Base-by-base conservation (phyloP, 2,797 vertebrate genomes). In the Pyrocephalus nanus region DNA sequence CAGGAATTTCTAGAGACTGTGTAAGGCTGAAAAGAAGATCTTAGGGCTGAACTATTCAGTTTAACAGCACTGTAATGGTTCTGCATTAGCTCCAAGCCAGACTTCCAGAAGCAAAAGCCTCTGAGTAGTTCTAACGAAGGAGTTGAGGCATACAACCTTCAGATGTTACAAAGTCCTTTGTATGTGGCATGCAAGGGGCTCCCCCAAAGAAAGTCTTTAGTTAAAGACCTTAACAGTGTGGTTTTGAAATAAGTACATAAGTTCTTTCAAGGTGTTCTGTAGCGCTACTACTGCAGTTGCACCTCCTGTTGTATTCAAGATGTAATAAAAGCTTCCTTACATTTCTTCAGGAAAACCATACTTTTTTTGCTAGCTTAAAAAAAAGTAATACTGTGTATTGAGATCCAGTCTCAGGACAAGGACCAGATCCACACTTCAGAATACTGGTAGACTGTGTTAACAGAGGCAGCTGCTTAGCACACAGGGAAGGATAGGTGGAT, bases 31-130 rank as follows among this genome's bases (percentile, higher is more conserved):
- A 48, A 95, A 76, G 86, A 83, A 95, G 55, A 54, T 66, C 50
- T 85, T 91, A 67, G 40, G 45, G 29, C 62, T 54, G 92, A 94
- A 93, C 34, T 70, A 57, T 84, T 92, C n/a, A 19, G 65, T 79
- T 75, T 70, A 62, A 50, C 55, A 50, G 54, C 50, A 47, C 60
- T 77, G 38, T 48, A 69, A 54, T 58, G 36, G 55, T 58, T 80
- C 47, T 72, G 34, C 53, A 87, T 73, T 43, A 80, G 19, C 27
- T 55, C 23, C 15, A 42, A 82, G 40, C 36, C 57, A 90, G 70
- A 80, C 69, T 86, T 91, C 45, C 67, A 84, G 73, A 78, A 86
- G 48, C 32, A 34, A 87, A 92, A 95, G 34, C 48, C 58, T 83
- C 40, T 61, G 43, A 45, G 15, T 34, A 48, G 14, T 53, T 86